Percentiles rank a stretch among this genome's conserved stretches.
phyloP scores from a whole-genome alignment of 1,140 invertebrate genomes.

The Camponotus vicinus region DNA sequence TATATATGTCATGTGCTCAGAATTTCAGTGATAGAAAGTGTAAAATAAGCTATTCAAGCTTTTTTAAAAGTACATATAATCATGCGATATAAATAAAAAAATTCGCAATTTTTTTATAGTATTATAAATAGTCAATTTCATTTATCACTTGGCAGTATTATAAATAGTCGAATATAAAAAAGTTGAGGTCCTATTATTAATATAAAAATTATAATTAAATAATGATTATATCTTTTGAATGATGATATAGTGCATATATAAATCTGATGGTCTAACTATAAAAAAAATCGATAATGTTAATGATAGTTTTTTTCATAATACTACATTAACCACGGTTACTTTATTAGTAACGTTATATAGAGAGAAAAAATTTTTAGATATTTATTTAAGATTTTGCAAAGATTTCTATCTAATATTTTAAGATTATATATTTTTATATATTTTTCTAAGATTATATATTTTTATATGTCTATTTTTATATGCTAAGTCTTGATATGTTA shows the following conservation, averaged over 20 bases:
- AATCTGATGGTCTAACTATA: not conserved
- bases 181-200: not conserved
- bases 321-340: too few species aligned
- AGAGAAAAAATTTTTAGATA: not conserved
- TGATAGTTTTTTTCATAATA: too few species aligned
- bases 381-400: constrained; percentile 3
- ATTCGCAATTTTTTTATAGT: not conserved
- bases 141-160: not conserved
- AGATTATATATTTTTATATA: constrained; percentile 11
- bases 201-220: not conserved
- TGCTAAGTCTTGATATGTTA: not conserved
- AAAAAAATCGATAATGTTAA: not conserved
- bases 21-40: not conserved
- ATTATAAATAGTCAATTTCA: not conserved
- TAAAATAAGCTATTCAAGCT: constrained; percentile 1
- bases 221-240: not conserved
- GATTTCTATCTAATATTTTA: not conserved
- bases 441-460: not conserved
- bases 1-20: not conserved
- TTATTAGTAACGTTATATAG: not conserved
- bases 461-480: not conserved
- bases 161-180: not conserved
- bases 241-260: not conserved
- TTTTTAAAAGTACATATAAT: not conserved
- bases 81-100: not conserved